Base-by-base conservation (phyloP, 2,797 vertebrate species). In the Myripristis jacobus region DNA sequence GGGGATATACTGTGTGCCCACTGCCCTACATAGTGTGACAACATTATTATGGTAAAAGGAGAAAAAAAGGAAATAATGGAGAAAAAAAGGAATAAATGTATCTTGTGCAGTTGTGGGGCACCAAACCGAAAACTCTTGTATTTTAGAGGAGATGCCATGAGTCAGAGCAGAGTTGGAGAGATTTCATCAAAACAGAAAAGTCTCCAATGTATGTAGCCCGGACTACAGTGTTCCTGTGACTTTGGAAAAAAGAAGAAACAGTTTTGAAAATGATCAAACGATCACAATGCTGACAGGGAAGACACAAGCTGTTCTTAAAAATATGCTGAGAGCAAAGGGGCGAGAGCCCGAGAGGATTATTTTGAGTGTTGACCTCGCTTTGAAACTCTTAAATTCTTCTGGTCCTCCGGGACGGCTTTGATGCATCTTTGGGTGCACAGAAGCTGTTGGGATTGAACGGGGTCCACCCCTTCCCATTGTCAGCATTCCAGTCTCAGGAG, bases 1-100 rank as follows among this genome's bases (percentile, higher is more conserved):
- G 56, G 52, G 82, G 80, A 87, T 88, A 84, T 78, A 81, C 77
- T 77, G 34, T 46, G 25, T 73, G 69, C 70, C 79, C 66, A 71
- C 73, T 84, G 72, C 50, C 50, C 44, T 15, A 13, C 13, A 52
- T 36, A 13, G 41, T 62, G 63, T 70, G 77, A 77, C 48, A 56
- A 63, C 73, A 58, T 36, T 77, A 54, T 78, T 81, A 36, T 36
- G 34, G 34, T 9, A 36, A 36, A 10, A 36, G 34, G 34, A 36
- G 9, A 8, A 36, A 36, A 36, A 36, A 36, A 7, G 11, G 9
- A 36, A 10, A 36, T 72, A n/a, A n/a, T n/a, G n/a, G n/a, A n/a
- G n/a, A n/a, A n/a, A 25, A 58, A 65, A 76, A 65, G 79, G 71
- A 82, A 84, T 78, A 73, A 61, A 77, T 83, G 68, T 34, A 54